Evolutionary conservation across 1,140 invertebrate genomes (phyloP).

Genomic region (Thaumetopoea pityocampa): DNA sequence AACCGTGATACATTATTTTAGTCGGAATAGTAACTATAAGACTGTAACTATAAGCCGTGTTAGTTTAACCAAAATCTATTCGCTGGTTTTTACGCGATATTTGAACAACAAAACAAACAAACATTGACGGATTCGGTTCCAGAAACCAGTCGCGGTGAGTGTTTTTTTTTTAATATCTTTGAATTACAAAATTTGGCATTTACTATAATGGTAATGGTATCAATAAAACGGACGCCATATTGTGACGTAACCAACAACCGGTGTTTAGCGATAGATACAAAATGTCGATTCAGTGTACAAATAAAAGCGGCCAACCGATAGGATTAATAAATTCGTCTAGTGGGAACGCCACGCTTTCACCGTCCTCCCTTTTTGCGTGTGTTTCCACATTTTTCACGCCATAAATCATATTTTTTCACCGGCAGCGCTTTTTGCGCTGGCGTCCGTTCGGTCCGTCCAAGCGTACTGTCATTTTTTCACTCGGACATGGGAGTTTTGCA

Average conservation of each 20-base stretch:
- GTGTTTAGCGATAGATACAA: conserved; percentile 14
- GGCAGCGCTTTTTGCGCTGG: conserved; percentile 63
- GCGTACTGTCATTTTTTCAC: conserved; percentile 67
- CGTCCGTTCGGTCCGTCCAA: conserved; percentile 65
- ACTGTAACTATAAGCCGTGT: no score
- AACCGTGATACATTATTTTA: no score
- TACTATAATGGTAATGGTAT: no score
- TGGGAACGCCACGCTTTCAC: conserved; percentile 66
- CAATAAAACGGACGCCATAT: no score
- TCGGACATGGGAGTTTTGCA: conserved; percentile 63
- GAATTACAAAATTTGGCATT: no score
- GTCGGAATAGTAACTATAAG: no score
- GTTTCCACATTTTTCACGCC: conserved; percentile 75
- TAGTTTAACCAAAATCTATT: no score
- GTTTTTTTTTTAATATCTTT: no score
- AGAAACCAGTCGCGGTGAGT: no score
- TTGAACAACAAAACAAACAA: no score
- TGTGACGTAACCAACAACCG: background rate
- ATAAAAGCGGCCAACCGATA: conserved; percentile 44
- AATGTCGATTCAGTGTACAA: conserved; percentile 32
- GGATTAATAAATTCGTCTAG: conserved; percentile 71
- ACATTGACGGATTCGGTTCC: no score
- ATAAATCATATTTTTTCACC: conserved; percentile 77
- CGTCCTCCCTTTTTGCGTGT: conserved; percentile 68
- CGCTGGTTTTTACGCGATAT: no score